Conservation (phyloP, 2,113 vertebrate species). For the Sylvia atricapilla region DNA sequence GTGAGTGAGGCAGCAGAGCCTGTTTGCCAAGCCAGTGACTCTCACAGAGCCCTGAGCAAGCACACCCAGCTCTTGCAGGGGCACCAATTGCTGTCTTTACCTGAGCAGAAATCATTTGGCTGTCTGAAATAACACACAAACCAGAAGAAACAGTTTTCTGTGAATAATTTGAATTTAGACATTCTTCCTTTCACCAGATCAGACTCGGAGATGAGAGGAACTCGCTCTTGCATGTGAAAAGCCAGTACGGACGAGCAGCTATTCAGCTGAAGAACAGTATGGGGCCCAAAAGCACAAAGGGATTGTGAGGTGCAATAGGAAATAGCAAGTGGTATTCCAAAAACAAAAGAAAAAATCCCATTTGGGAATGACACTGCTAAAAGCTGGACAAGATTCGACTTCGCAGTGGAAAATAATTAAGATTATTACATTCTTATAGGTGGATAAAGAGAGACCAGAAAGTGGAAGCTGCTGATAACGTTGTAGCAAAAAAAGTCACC, state of each 20-base stretch:
- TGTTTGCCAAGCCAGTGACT: neutral
- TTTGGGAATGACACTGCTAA: neutral
- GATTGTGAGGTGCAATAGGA: neutral
- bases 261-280: neutral
- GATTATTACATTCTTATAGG: neutral
- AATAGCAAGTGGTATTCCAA: neutral
- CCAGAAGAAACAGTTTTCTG: neutral
- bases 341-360: neutral
- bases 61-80: neutral
- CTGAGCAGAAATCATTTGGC: neutral
- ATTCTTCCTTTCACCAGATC: neutral
- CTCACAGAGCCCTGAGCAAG: neutral
- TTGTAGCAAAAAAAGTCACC: neutral
- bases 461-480: neutral
- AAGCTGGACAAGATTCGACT: neutral
- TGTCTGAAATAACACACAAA: neutral
- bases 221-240: neutral
- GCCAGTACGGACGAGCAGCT: fast-evolving
- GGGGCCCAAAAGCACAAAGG: neutral
- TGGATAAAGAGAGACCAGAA: neutral
- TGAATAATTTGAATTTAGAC: neutral
- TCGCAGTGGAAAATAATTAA: neutral
- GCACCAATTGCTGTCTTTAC: neutral
- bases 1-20: neutral
- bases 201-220: neutral